Base-by-base conservation (phyloP, 2,113 vertebrate species). In the Heloderma charlesbogerti region DNA sequence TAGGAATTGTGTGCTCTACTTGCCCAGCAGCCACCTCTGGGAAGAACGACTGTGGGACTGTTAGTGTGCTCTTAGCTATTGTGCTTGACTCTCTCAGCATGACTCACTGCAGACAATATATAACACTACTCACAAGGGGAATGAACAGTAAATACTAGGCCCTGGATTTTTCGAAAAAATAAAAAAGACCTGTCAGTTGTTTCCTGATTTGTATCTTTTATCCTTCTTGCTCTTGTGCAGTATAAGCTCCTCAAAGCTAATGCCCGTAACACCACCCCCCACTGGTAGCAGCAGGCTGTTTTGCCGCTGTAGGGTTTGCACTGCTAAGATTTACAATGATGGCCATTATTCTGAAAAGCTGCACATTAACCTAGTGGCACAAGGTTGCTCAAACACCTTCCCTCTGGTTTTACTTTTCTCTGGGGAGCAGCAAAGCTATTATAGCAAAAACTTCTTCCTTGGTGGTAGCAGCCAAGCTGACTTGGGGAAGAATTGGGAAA, bases 161-260 rank as follows among this genome's bases (percentile, higher is more conserved):
- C 95, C 87, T 92, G 93, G 92, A 71, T 74, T 93, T 95, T 96
- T 97, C 15, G 31, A 31, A 66, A 22, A 75, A 66, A 57, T 3
- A 60, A 74, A 84, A 90, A 78, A 96, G 96, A 95, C 94, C 95
- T 95, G 95, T 97, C 94, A 93, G 90, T 94, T 94, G 94, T 92
- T 67, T 85, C 95, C 96, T 96, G 95, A 95, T 97, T 97, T 97
- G 94, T 97, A 96, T 97, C 95, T 95, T 98, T 97, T 97, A 97
- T 98, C 95, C 96, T 98, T 95, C 95, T 95, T 22, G 6, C 92
- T 94, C 89, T 92, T 96, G 93, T 95, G 95, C 96, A 95, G 54
- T 96, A 92, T 96, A 97, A 97, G 97, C 96, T 95, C 94, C 96
- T 97, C 96, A 97, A 94, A 96, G 95, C 95, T 96, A 95, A 96